Percentiles rank a stretch among this genome's conserved stretches.
phyloP scores from a whole-genome alignment of 2,888 invertebrate genomes.

The Camponotus fellah region DNA sequence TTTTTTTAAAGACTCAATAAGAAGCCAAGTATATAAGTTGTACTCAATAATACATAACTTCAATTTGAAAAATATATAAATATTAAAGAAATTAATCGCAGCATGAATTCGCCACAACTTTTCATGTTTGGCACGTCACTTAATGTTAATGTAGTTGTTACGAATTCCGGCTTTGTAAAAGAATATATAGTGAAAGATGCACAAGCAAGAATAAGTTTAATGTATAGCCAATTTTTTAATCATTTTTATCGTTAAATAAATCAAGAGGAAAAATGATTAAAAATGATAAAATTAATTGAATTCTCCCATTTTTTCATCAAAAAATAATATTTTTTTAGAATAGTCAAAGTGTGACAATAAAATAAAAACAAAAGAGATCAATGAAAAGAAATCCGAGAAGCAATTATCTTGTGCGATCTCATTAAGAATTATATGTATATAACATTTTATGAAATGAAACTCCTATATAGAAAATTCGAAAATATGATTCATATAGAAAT shows the following conservation, averaged over 20 bases:
- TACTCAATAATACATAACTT: slow-evolving; percentile 5
- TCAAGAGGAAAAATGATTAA: background rate
- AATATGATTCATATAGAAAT: slow-evolving; percentile 1
- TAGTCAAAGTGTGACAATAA: slow-evolving; percentile 2
- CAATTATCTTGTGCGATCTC: slow-evolving; percentile 2
- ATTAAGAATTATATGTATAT: slow-evolving; percentile 7
- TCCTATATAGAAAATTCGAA: background rate
- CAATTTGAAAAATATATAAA: slow-evolving; percentile 24
- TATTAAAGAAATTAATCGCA: background rate
- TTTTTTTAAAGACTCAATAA: slow-evolving; percentile 5
- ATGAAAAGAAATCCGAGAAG: background rate
- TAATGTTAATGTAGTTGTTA: slow-evolving; percentile 14
- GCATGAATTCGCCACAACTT: slow-evolving; percentile 8
- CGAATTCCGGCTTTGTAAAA: slow-evolving; percentile 5
- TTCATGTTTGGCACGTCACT: slow-evolving; percentile 43
- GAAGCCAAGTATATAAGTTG: background rate
- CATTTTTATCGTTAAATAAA: background rate
- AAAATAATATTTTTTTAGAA: slow-evolving; percentile 4
- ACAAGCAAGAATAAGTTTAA: background rate
- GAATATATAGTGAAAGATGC: background rate
- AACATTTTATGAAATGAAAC: background rate
- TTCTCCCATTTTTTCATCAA: background rate
- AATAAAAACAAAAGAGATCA: background rate
- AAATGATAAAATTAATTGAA: slow-evolving; percentile 2
- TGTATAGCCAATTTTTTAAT: background rate